These are phyloP conservation scores for Sebastes taczanowskii DNA, from an alignment of 2,797 vertebrate species.

Conservation along the genomic window DNA sequence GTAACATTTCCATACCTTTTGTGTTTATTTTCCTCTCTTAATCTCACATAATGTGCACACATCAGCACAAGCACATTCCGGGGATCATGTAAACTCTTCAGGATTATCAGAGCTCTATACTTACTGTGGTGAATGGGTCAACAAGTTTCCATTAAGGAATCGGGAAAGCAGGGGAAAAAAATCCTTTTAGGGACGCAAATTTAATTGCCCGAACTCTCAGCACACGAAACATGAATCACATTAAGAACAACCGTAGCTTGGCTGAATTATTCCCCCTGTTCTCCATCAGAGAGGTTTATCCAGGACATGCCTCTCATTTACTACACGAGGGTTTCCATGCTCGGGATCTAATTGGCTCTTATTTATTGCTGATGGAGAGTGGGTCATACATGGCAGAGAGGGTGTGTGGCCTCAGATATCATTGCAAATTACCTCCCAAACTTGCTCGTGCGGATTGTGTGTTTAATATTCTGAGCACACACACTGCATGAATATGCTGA, in stretches of 20 bases:
- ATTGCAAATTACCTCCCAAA: slow-evolving; percentile 44
- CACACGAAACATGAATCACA: slow-evolving; percentile 68
- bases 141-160: slow-evolving; percentile 61
- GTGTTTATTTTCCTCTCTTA: neutral
- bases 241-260: slow-evolving; percentile 63
- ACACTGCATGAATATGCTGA: slow-evolving; percentile 63
- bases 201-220: slow-evolving; percentile 68
- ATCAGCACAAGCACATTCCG: neutral
- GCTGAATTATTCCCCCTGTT: slow-evolving; percentile 66
- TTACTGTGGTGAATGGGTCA: slow-evolving; percentile 38
- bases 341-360: slow-evolving; percentile 40
- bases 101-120: slow-evolving; percentile 19
- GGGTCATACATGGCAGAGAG: slow-evolving; percentile 15
- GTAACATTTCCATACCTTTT: neutral
- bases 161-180: slow-evolving; percentile 36
- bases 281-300: slow-evolving; percentile 14
- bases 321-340: slow-evolving; percentile 10
- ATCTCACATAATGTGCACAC: slow-evolving; percentile 4
- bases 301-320: slow-evolving; percentile 28
- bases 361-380: slow-evolving; percentile 24
- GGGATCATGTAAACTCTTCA: slow-evolving; percentile 6
- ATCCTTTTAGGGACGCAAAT: slow-evolving; percentile 69
- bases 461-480: slow-evolving; percentile 71
- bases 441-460: slow-evolving; percentile 17
- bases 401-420: slow-evolving; percentile 22